Base-by-base conservation (phyloP, 2,797 vertebrate genomes). In the Falco berigora region DNA sequence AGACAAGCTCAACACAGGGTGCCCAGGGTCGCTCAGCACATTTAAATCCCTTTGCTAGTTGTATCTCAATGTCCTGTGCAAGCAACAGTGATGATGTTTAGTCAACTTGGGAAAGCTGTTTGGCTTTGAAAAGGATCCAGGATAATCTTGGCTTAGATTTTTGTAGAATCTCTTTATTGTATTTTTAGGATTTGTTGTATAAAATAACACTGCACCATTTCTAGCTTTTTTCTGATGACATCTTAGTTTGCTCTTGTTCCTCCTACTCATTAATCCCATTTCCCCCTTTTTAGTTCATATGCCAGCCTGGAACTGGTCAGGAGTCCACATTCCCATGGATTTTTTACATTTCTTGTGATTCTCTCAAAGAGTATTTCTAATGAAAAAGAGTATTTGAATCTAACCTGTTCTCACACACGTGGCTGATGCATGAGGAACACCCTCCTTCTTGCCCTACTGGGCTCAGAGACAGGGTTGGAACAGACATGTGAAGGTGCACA, bases 61-160 rank as follows among this genome's bases (percentile, higher is more conserved):
- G 76, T 27, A 53, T 55, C 75, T 80, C 34, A 16, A 3, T 77
- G 73, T 88, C 50, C 75, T 61, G 27, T 28, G 53, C 38, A 80
- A 91, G 86, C 25, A 80, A 56, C 56, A 88, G 69, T 34, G 72
- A 91, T 32, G 66, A 96, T 44, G 24, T 82, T 85, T 61, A 91
- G 40, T 90, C 46, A 91, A 46, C 84, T 94, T 91, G 56, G 14
- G 72, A 88, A 91, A 86, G 58, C 21, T 91, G 27, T 78, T 82
- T 91, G 96, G 66, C 95, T 94, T 83, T 94, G 94, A 96, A 94
- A 94, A 36, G 53, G 69, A 94, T 96, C 96, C 96, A 97, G 91
- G 53, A 91, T 94, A 92, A 91, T 72, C 55, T 91, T 92, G 75
- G 89, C 89, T 75, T 88, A 90, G 28, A 23, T 56, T 88, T 86